Evolutionary conservation across 2,888 invertebrate species (phyloP).

Genomic region (Xestia rhomboidea): DNA sequence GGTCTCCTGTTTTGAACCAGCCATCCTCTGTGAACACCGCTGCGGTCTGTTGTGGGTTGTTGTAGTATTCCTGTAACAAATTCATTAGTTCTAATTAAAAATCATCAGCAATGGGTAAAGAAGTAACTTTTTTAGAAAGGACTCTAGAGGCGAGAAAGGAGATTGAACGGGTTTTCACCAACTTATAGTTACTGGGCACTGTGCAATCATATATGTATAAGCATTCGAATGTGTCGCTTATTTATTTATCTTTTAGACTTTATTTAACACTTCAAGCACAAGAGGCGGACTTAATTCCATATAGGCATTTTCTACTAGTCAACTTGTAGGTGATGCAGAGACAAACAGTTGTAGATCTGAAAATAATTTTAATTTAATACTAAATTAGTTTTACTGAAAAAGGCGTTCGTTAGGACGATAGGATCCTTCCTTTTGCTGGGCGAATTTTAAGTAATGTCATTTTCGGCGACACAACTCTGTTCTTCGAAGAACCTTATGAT

Average conservation of each 20-base stretch:
- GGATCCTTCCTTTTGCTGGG: neutral
- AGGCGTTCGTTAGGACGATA: neutral
- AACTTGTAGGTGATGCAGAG: no score
- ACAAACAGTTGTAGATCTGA: no score
- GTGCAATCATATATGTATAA: neutral
- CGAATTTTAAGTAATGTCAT: neutral
- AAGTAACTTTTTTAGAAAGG: neutral
- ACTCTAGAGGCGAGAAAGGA: neutral
- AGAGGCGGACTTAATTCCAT: no score
- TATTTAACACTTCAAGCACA: no score
- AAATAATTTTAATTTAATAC: no score
- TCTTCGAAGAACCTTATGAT: neutral
- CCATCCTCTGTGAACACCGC: constrained; percentile 80
- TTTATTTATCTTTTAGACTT: no score
- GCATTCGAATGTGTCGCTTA: neutral
- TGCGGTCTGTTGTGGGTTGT: constrained; percentile 79
- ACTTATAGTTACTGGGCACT: neutral
- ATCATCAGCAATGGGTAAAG: neutral
- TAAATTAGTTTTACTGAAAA: neutral
- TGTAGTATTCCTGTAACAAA: constrained; percentile 69
- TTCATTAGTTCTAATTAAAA: neutral
- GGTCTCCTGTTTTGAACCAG: constrained; percentile 82
- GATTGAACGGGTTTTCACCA: neutral
- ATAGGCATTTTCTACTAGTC: no score
- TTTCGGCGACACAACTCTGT: neutral